Percentiles rank a stretch among this genome's conserved stretches.
Conservation (phyloP, 2,888 invertebrate genomes). For the Hemaris fuciformis region DNA sequence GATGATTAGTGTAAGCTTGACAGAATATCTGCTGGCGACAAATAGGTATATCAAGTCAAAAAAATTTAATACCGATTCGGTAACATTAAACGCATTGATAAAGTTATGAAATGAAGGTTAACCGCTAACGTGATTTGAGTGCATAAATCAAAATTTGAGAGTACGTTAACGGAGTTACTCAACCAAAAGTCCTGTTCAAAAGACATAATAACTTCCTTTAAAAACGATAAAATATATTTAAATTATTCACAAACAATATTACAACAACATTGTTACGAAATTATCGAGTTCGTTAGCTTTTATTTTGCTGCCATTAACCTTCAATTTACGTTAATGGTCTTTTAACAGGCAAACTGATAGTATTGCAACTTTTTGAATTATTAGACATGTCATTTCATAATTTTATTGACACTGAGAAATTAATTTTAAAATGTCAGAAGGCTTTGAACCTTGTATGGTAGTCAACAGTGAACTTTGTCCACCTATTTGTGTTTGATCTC, state of each 20-base stretch:
- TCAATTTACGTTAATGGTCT: constrained; percentile 29
- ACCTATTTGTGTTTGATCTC: neutral
- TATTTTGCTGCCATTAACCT: constrained; percentile 43
- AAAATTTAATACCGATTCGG: too few relatives aligned
- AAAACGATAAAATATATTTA: neutral
- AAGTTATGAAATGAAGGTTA: too few relatives aligned
- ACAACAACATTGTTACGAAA: constrained; percentile 31
- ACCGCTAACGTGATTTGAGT: too few relatives aligned
- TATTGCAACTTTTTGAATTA: constrained; percentile 12
- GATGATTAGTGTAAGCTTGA: too few relatives aligned
- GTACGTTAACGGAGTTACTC: too few relatives aligned
- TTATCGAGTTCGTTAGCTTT: constrained; percentile 34
- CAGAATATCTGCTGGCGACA: too few relatives aligned
- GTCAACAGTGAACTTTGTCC: neutral
- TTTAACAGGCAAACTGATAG: constrained; percentile 25
- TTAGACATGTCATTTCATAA: constrained; percentile 7
- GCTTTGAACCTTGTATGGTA: neutral
- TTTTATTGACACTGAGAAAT: neutral
- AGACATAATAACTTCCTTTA: neutral
- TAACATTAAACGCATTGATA: too few relatives aligned
- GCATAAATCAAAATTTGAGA: too few relatives aligned
- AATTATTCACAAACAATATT: constrained; percentile 19
- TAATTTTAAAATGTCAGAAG: neutral
- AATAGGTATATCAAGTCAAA: too few relatives aligned
- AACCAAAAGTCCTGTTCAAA: too few relatives aligned